Conservation (phyloP, 2,113 vertebrate genomes). For the Rhipidura dahli region DNA sequence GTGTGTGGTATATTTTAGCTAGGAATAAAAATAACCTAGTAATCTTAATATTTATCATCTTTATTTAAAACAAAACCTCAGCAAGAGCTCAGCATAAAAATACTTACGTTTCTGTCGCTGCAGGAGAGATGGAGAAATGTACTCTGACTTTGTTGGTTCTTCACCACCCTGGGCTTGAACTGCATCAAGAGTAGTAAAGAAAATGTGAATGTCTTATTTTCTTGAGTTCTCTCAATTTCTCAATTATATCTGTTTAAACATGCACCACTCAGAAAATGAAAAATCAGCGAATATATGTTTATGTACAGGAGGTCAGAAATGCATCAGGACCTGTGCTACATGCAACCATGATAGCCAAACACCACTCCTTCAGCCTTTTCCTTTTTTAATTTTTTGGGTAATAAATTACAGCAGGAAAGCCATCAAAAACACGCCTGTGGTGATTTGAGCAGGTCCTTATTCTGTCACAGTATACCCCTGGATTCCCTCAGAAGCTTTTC, state of each 20-base stretch:
- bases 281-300: not conserved
- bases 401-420: not conserved
- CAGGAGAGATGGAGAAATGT: not conserved
- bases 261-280: not conserved
- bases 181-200: not conserved
- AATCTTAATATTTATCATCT: not conserved
- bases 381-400: not conserved
- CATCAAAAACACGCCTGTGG: not conserved
- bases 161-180: constrained; percentile 27
- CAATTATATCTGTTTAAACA: not conserved
- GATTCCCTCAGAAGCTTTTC: not conserved
- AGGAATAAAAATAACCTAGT: not conserved
- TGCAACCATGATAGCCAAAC: not conserved
- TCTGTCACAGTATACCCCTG: not conserved
- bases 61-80: not conserved
- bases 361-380: not conserved
- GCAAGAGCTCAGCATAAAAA: not conserved
- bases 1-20: not conserved
- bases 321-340: not conserved
- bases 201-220: not conserved
- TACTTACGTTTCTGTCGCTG: constrained; percentile 26
- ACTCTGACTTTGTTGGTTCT: not conserved
- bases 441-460: not conserved
- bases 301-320: not conserved
- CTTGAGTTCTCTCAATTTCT: not conserved